A percentile compares a stretch with the other conserved stretches of the same genome.
phyloP scores from a whole-genome alignment of 2,797 vertebrate species.

The Hydrolagus colliei region DNA sequence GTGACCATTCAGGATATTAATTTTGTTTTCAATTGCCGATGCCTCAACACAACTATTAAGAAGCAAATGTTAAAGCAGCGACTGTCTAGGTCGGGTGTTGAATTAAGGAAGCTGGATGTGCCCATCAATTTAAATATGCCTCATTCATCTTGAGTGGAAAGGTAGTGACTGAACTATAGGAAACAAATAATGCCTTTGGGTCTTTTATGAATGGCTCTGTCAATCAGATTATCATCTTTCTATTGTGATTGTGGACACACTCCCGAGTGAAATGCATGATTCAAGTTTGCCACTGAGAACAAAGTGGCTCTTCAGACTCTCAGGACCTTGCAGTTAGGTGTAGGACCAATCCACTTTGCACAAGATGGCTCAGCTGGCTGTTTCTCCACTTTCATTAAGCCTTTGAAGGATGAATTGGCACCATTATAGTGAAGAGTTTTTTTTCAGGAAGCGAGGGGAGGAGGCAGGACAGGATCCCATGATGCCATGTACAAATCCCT shows the following conservation, averaged over 20 bases:
- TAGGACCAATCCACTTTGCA: neutral
- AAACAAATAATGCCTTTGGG: conserved; percentile 3
- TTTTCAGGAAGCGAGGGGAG: neutral
- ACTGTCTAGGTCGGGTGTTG: neutral
- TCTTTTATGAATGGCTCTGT: neutral
- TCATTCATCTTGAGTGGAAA: neutral
- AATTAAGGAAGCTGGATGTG: neutral
- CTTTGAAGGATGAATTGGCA: neutral
- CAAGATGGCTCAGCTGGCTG: neutral
- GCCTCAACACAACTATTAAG: neutral
- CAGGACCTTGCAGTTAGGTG: neutral
- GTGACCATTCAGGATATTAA: no score
- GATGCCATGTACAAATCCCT: neutral
- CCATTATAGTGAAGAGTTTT: neutral
- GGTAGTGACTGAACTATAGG: neutral
- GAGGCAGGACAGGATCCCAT: neutral
- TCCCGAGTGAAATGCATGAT: neutral
- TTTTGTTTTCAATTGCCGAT: no score
- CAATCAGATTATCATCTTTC: neutral
- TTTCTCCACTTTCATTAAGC: neutral
- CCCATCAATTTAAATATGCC: neutral
- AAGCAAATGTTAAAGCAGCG: neutral
- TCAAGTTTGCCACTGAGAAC: neutral
- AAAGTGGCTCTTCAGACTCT: neutral
- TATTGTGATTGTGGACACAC: neutral